Base-by-base conservation (phyloP, 2,888 invertebrate genomes). In the Bedellia somnulentella region DNA sequence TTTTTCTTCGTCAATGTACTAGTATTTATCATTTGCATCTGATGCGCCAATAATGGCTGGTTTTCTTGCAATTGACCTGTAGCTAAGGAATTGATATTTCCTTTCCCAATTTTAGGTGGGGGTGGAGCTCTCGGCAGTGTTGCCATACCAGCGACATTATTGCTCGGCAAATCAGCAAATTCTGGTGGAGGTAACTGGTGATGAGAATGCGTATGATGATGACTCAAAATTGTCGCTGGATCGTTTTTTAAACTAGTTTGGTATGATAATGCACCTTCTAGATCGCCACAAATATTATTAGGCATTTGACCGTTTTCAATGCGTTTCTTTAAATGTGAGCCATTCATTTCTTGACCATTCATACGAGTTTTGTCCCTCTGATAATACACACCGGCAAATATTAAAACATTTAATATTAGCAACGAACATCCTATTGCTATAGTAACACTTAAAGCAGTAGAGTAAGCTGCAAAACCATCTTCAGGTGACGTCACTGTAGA, bases 351-450 rank as follows among this genome's bases (percentile, higher is more conserved):
- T 45, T 78, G 79, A 8, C 79, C 79, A 37, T 85, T 73, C 75
- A 87, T 82, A 40, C 87, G 79, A 37, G 87, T 87, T 57, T 91
- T 91, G 52, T 91, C 91, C 31, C 91, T 79, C 52, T 95, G 94
- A 53, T 95, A 95, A 57, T 94, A 95, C 1, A 95, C 92, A 3
- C 93, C 94, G 31, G 94, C 94, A 53, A 95, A 95, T 50, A 96
- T 93, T 15, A 95, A 73, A 26, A 95, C 90, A 55, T 96, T 96
- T 3, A 96, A 75, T 46, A 95, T 92, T 13, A 96, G 79, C 35
- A 96, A 67, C 3, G 93, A 93, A 52, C 94, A 93, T 22, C 96
- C 96, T 39, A 96, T 93, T 27, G 94, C 95, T 44, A 96, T 93
- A 11, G 93, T 94, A 0, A 93, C 92, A 58, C 92, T 92, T 9